Conservation (phyloP, 2,113 vertebrate species). For the Rhinogobius similis region DNA sequence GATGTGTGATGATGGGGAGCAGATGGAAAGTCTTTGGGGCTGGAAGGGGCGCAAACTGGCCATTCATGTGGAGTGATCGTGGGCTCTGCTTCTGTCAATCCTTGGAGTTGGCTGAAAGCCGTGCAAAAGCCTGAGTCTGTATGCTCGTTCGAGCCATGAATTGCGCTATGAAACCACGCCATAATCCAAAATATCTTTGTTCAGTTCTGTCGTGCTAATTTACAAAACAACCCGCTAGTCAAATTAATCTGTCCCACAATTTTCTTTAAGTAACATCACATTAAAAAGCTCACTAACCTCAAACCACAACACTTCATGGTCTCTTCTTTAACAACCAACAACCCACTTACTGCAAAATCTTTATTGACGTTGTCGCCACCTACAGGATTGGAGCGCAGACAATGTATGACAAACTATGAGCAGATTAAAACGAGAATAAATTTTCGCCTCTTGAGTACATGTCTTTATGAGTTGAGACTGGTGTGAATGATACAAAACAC, state of each 20-base stretch:
- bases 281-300: not conserved
- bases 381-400: slow-evolving; percentile 28
- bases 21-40: slow-evolving; percentile 51
- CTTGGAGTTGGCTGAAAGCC: slow-evolving; percentile 16
- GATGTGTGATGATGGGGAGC: slow-evolving; percentile 35
- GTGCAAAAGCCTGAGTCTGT: slow-evolving; percentile 17
- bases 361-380: slow-evolving; percentile 9
- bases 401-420: not conserved
- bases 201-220: no score
- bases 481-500: not conserved
- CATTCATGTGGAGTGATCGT: slow-evolving; percentile 25
- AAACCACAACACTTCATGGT: not conserved
- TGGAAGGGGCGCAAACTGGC: slow-evolving; percentile 26
- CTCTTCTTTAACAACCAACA: not conserved
- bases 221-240: no score
- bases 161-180: slow-evolving; percentile 71
- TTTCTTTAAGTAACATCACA: not conserved
- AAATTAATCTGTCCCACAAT: not conserved
- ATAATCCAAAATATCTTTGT: slow-evolving; percentile 41
- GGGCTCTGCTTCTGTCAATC: not conserved
- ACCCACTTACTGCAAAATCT: not conserved
- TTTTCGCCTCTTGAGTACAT: not conserved
- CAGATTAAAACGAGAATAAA: not conserved
- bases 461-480: not conserved
- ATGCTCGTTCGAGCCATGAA: slow-evolving; percentile 36